A percentile compares a stretch with the other conserved stretches of the same genome.
Evolutionary conservation across 2,113 vertebrate genomes (phyloP).

Genomic region (Phrynocephalus versicolor): DNA sequence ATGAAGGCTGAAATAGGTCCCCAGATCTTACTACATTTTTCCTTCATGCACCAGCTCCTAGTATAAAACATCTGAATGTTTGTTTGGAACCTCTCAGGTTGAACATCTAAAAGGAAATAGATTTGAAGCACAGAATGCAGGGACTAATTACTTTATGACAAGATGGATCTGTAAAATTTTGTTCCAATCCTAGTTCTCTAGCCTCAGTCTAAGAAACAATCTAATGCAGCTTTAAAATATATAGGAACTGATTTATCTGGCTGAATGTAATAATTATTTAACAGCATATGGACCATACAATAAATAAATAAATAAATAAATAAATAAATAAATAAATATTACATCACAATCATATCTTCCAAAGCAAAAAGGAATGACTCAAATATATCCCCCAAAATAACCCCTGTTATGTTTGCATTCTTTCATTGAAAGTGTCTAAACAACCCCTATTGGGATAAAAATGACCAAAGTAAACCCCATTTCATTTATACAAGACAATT

Average conservation of each 20-base stretch:
- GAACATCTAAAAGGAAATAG: not conserved
- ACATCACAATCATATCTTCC: not conserved
- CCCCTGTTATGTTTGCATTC: not conserved
- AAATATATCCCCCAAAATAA: not conserved
- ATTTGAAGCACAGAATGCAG: not conserved
- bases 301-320: too few relatives aligned
- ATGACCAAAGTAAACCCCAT: not conserved
- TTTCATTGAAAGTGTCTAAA: not conserved
- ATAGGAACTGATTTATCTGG: conserved; percentile 5
- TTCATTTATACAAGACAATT: not conserved
- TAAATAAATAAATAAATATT: not conserved
- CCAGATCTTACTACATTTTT: conserved; percentile 6
- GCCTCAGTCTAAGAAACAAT: conserved; percentile 2
- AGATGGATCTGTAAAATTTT: conserved; percentile 39
- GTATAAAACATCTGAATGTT: not conserved
- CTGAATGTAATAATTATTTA: conserved; percentile 10
- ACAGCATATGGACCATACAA: conserved; percentile 30
- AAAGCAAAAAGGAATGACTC: not conserved
- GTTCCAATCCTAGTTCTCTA: not conserved
- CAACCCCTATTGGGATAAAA: not conserved
- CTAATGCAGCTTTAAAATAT: conserved; percentile 2
- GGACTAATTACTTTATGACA: conserved; percentile 21
- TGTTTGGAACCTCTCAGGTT: not conserved
- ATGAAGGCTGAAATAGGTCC: too few relatives aligned
- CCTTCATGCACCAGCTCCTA: not conserved